phyloP scores from a whole-genome alignment of 92 coral and sea anemone genomes.

The Galaxea fascicularis region DNA sequence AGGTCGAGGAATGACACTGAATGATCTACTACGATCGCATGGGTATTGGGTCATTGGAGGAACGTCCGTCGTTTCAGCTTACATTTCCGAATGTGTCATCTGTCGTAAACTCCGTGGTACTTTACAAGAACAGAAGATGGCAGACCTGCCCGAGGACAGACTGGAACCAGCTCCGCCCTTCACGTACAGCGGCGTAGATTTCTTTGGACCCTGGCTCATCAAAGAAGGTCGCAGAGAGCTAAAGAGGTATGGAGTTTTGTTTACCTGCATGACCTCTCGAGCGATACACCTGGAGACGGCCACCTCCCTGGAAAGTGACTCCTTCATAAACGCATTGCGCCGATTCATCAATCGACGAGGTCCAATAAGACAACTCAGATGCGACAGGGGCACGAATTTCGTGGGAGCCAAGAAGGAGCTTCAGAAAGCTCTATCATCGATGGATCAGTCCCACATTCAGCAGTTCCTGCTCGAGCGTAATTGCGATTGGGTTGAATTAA shows the following conservation, averaged over 20 bases:
- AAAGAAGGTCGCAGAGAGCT: too few relatives aligned
- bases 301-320: constrained; percentile 30
- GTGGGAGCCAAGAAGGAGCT: constrained; percentile 39
- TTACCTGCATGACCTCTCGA: constrained; percentile 13
- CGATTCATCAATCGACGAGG: too few relatives aligned
- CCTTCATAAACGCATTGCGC: too few relatives aligned
- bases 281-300: constrained; percentile 37
- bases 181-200: constrained; percentile 33
- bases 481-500: constrained; percentile 55
- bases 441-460: constrained; percentile 24
- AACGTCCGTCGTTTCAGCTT: constrained; percentile 15
- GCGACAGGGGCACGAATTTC: constrained; percentile 37
- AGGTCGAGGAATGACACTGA: constrained; percentile 44
- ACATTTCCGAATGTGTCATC: constrained; percentile 37
- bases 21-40: too few relatives aligned
- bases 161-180: constrained; percentile 36
- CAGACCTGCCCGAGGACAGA: too few relatives aligned
- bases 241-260: too few relatives aligned
- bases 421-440: constrained; percentile 1
- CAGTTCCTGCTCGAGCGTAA: too few relatives aligned
- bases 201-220: constrained; percentile 55
- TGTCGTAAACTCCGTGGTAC: constrained; percentile 42
- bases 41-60: constrained; percentile 51
- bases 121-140: too few relatives aligned
- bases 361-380: constrained; percentile 22